phyloP scores from a whole-genome alignment of 2,888 invertebrate species.

The Heterodera filipjevi region DNA sequence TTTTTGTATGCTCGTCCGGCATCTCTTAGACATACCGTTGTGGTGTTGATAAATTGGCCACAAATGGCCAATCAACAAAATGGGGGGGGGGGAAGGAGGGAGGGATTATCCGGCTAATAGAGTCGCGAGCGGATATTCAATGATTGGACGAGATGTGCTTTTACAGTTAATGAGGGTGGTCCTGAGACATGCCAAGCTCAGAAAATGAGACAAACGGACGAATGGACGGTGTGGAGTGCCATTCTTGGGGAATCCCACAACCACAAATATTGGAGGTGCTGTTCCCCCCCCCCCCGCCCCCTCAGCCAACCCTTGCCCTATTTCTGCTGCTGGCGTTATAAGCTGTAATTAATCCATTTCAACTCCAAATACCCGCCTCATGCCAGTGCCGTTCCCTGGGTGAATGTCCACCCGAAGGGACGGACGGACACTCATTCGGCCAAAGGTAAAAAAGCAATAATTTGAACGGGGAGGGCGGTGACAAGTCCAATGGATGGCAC shows the following conservation, averaged over 20 bases:
- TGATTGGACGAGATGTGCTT: background rate
- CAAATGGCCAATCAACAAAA: slow-evolving; percentile 1
- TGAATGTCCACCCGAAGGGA: background rate
- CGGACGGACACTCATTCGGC: background rate
- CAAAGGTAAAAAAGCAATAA: background rate
- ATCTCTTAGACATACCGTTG: background rate
- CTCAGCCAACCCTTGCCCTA: background rate
- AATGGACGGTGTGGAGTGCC: background rate
- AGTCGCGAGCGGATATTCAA: background rate
- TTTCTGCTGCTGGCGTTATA: background rate
- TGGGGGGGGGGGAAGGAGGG: background rate
- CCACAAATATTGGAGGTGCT: background rate
- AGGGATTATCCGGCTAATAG: background rate
- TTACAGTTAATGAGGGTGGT: slow-evolving; percentile 9
- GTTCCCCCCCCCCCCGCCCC: too few relatives aligned
- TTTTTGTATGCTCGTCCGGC: background rate
- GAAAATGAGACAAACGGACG: background rate
- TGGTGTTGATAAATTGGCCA: background rate
- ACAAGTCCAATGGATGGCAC: background rate
- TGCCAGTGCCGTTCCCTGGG: background rate
- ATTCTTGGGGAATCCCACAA: background rate
- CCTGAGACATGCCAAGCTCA: background rate
- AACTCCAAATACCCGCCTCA: background rate
- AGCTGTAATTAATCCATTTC: background rate
- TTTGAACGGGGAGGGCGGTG: background rate